Evolutionary conservation across 2,113 vertebrate species (phyloP), one percentile per base, ranked within the genome.

Genomic region (Labrus mixtus): DNA sequence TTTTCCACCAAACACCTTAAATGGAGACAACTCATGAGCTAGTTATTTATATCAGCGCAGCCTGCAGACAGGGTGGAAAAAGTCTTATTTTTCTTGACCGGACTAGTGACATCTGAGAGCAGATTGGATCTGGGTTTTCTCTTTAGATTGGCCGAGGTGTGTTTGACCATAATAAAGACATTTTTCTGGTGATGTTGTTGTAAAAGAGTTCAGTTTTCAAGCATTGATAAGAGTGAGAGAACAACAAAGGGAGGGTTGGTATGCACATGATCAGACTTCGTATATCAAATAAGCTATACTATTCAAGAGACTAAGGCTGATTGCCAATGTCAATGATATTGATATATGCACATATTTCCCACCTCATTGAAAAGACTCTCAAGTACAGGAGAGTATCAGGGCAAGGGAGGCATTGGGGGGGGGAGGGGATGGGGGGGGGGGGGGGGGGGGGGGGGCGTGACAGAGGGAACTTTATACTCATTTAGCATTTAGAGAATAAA

Each of bases 1-100:
- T 90, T 90, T 86, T 82, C 55, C 79, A 71, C 73, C 25, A 82
- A 84, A 33, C 83, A 77, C 92, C 92, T 92, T 91, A 92, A 89
- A 93, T 90, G 92, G 92, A 89, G 70, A 74, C 64, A 60, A 74
- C 57, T 71, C 23, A 0, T 9, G 64, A 62, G 16, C 25, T n/a
- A 73, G 83, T 84, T 93, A 90, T 91, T 92, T 91, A 79, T 90
- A 91, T 69, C 80, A 22, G 37, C 17, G 33, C 55, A 36, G 76
- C 29, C 36, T 48, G 43, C 58, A 61, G 63, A 53, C 50, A 25
- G 6, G 1, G 22, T 43, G 45, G 10, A 37, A 73, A 58, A 8
- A n/a, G 10, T 16, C 8, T 2, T 45, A 66, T 59, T 29, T 9
- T 37, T 2, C 43, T 70, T 79, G 87, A 77, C 53, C 45, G 51